phyloP scores from a whole-genome alignment of 2,888 invertebrate genomes.

The Oligia strigilis region DNA sequence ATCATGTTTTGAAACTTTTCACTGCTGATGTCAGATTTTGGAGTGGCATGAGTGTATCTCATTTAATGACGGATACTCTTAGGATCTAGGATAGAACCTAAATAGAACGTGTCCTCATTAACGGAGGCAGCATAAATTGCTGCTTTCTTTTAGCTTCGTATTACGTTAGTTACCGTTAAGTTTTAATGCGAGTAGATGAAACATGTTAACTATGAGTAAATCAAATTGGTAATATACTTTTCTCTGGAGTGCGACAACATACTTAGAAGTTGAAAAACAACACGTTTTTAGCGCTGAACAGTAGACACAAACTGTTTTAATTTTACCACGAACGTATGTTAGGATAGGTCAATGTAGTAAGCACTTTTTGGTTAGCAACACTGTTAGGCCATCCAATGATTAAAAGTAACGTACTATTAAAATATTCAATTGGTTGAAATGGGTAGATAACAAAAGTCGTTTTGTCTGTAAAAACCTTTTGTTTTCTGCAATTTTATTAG shows the following conservation, averaged over 20 bases:
- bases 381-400: no score
- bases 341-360: no score
- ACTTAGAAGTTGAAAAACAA: not conserved
- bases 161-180: not conserved
- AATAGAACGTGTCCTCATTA: slow-evolving; percentile 10
- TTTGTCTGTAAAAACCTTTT: no score
- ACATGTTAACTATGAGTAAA: not conserved
- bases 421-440: no score
- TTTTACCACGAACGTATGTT: not conserved
- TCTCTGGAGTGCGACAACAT: not conserved
- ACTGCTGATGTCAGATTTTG: not conserved
- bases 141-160: not conserved
- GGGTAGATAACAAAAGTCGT: no score
- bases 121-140: not conserved
- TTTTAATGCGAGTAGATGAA: not conserved
- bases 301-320: not conserved
- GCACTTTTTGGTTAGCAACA: no score
- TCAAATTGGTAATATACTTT: not conserved
- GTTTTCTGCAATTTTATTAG: no score
- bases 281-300: not conserved
- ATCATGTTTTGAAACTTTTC: not conserved
- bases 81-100: not conserved
- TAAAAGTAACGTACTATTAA: no score
- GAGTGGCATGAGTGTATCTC: not conserved
- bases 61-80: slow-evolving; percentile 10